phyloP scores from a whole-genome alignment of 2,888 invertebrate species.

The Drosophila yooni region DNA sequence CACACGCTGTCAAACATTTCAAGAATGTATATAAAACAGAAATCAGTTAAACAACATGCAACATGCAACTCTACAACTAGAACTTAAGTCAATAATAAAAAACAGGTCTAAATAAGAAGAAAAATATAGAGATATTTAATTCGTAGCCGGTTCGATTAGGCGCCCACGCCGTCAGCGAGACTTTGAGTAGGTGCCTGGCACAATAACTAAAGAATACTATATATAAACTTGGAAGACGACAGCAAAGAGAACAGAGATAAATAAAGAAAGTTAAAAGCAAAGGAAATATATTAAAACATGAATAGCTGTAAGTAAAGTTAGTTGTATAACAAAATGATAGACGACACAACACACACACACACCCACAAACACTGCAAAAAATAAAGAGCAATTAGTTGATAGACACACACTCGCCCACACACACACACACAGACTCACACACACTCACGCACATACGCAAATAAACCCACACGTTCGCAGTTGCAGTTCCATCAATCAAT shows the following conservation, averaged over 20 bases:
- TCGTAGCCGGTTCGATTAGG: slow-evolving; percentile 41
- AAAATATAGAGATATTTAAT: slow-evolving; percentile 34
- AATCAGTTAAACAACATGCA: slow-evolving; percentile 34
- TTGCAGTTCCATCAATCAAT: slow-evolving; percentile 58
- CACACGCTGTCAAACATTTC: slow-evolving; percentile 23
- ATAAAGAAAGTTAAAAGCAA: slow-evolving; percentile 21
- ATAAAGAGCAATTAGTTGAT: slow-evolving; percentile 36
- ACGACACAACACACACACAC: slow-evolving; percentile 17
- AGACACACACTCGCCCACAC: slow-evolving; percentile 17
- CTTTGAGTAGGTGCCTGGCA: slow-evolving; percentile 68
- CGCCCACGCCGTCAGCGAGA: slow-evolving; percentile 35
- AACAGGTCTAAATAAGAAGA: slow-evolving; percentile 60
- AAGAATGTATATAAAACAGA: slow-evolving; percentile 48
- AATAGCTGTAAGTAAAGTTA: slow-evolving; percentile 52
- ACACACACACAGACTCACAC: slow-evolving; percentile 3
- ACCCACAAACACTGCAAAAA: slow-evolving; percentile 35
- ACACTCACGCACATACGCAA: slow-evolving; percentile 8
- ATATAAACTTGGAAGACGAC: slow-evolving; percentile 28
- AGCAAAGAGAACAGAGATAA: slow-evolving; percentile 27
- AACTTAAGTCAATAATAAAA: slow-evolving; percentile 47
- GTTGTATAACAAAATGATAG: slow-evolving; percentile 55
- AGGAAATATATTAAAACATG: slow-evolving; percentile 28
- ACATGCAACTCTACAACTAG: slow-evolving; percentile 49
- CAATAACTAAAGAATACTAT: slow-evolving; percentile 64
- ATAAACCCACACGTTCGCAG: slow-evolving; percentile 25